Conservation (phyloP, 2,113 vertebrate genomes). For the Orcinus orca region DNA sequence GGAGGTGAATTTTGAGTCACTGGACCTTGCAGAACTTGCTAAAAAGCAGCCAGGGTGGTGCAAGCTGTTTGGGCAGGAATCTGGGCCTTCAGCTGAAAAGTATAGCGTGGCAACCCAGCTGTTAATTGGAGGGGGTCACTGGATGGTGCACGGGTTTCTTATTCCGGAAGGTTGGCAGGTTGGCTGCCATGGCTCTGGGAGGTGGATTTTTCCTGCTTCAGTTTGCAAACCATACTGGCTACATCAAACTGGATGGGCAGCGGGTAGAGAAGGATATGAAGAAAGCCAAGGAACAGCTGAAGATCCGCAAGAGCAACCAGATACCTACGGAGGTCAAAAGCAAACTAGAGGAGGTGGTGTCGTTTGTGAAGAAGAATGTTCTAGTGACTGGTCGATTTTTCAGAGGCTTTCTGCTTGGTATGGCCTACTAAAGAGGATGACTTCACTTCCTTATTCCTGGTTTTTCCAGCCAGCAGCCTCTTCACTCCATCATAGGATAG, state of each 20-base stretch:
- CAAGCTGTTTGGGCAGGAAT: slow-evolving; percentile 85
- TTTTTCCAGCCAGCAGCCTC: slow-evolving; percentile 48
- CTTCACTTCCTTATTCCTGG: neutral
- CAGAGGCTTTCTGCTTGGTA: slow-evolving; percentile 89
- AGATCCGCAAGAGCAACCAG: slow-evolving; percentile 82
- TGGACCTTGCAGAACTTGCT: slow-evolving; percentile 87
- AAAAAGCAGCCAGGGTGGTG: slow-evolving; percentile 90
- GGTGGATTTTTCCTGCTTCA: slow-evolving; percentile 91
- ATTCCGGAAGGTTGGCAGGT: slow-evolving; percentile 91
- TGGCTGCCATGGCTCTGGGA: slow-evolving; percentile 90
- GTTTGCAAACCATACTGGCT: slow-evolving; percentile 90
- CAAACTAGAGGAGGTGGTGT: slow-evolving; percentile 86
- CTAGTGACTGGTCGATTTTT: slow-evolving; percentile 89
- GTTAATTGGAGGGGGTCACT: slow-evolving; percentile 87
- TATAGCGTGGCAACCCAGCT: slow-evolving; percentile 88
- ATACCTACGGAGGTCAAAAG: slow-evolving; percentile 84
- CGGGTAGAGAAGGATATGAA: slow-evolving; percentile 88
- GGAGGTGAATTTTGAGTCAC: slow-evolving; percentile 78
- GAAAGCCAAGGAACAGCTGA: slow-evolving; percentile 91
- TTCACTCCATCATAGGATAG: slow-evolving; percentile 6
- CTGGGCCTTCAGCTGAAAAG: slow-evolving; percentile 87
- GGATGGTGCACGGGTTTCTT: slow-evolving; percentile 92
- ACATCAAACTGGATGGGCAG: slow-evolving; percentile 91
- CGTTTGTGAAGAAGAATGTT: slow-evolving; percentile 90
- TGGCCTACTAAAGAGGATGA: slow-evolving; percentile 84